Percentiles rank a stretch among this genome's conserved stretches.
These are phyloP conservation scores for Prosopocoilus inquinatus DNA, from an alignment of 2,888 invertebrate species.

Conservation along the genomic window DNA sequence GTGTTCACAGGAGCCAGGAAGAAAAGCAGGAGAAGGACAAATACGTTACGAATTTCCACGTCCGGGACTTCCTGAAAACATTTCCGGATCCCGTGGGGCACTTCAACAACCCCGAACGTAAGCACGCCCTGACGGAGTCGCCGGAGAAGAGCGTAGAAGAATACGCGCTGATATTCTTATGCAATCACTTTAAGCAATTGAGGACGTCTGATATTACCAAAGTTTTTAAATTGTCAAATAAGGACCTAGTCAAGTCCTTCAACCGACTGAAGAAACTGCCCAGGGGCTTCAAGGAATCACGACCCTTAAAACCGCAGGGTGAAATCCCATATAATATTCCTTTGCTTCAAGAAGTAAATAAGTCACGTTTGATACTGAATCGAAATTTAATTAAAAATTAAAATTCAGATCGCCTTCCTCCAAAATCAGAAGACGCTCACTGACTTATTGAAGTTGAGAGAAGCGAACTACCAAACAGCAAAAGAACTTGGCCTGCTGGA, in stretches of 20 bases:
- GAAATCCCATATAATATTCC: slow-evolving; percentile 35
- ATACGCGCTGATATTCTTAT: slow-evolving; percentile 36
- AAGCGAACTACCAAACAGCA: slow-evolving; percentile 37
- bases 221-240: slow-evolving; percentile 33
- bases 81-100: slow-evolving; percentile 37
- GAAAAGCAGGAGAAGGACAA: slow-evolving; percentile 28
- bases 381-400: not conserved
- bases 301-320: slow-evolving; percentile 19
- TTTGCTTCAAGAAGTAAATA: slow-evolving; percentile 42
- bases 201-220: slow-evolving; percentile 35
- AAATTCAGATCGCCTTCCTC: slow-evolving; percentile 37
- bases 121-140: slow-evolving; percentile 23
- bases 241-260: slow-evolving; percentile 36
- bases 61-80: slow-evolving; percentile 35
- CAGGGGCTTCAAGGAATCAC: slow-evolving; percentile 28
- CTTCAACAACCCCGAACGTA: slow-evolving; percentile 33
- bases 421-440: slow-evolving; percentile 41
- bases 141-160: slow-evolving; percentile 27
- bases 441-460: slow-evolving; percentile 36
- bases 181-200: slow-evolving; percentile 37
- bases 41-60: slow-evolving; percentile 34
- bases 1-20: slow-evolving; percentile 30
- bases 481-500: slow-evolving; percentile 40
- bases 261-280: slow-evolving; percentile 33
- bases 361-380: not conserved